Base-by-base conservation (phyloP, 2,797 vertebrate genomes). In the Thripadectes ignobilis region DNA sequence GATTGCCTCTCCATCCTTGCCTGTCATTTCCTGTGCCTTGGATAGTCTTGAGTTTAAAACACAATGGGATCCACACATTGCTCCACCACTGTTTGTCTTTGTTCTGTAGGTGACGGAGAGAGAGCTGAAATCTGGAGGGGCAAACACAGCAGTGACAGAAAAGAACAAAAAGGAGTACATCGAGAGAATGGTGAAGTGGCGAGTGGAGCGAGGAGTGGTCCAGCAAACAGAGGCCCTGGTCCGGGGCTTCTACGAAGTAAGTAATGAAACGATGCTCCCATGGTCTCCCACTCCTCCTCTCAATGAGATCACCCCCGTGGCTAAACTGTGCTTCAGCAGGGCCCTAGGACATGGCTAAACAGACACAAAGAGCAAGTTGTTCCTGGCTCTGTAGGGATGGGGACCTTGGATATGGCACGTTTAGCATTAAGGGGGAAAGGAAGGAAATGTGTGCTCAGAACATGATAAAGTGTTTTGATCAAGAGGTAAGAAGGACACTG, bases 101-200 rank as follows among this genome's bases (percentile, higher is more conserved):
- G 72, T 81, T 93, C 72, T 7, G 14, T 94, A 99, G 99, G 99
- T 99, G 91, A 99, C 99, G 1, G 99, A 99, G 96, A 98, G 99
- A 83, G 99, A 99, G 97, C 78, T 99, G 65, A 99, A 99, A 96
- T 99, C 99, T 2, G 99, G 99, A 8, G 99, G 99, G 11, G 98
- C 99, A 94, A 99, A 99, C 92, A 98, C 98, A 32, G 99, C 99
- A 57, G 99, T 99, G 95, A 99, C 99, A 0, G 99, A 99, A 97
- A 99, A 99, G 97, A 99, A 99, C 97, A 99, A 99, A 97, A 99
- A 99, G 84, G 99, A 99, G 68, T 99, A 99, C 89, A 99, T 99
- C 0, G 99, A 99, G 96, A 98, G 99, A 34, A 99, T 99, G 99
- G 98, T 99, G 48, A 99, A 99, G 96, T 99, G 99, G 99, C 97